These are phyloP conservation scores for Limnephilus lunatus DNA, from an alignment of 2,888 invertebrate species.

Conservation along the genomic window DNA sequence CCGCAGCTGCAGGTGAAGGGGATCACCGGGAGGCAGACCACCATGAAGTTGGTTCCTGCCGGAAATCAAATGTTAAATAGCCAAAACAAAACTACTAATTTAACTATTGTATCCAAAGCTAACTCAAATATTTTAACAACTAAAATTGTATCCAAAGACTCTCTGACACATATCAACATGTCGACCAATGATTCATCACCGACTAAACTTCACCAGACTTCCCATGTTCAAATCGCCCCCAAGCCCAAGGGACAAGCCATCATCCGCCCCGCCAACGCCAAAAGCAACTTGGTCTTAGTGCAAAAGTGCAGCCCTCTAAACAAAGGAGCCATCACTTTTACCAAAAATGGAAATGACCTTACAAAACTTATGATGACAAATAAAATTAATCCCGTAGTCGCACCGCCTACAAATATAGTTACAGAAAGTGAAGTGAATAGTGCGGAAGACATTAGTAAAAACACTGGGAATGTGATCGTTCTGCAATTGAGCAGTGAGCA, in stretches of 20 bases:
- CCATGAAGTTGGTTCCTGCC: conserved; percentile 75
- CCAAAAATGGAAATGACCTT: conserved; percentile 75
- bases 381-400: conserved; percentile 74
- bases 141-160: conserved; percentile 62
- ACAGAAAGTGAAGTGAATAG: conserved; percentile 54
- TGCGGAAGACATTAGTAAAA: conserved; percentile 67
- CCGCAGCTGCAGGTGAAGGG: conserved; percentile 76
- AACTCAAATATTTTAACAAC: conserved; percentile 62
- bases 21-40: conserved; percentile 70
- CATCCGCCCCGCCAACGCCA: conserved; percentile 72
- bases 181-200: conserved; percentile 44
- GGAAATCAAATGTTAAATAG: conserved; percentile 70
- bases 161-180: conserved; percentile 53
- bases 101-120: conserved; percentile 71
- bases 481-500: conserved; percentile 76
- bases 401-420: conserved; percentile 63
- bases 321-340: conserved; percentile 73
- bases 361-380: conserved; percentile 77
- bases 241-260: conserved; percentile 70
- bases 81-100: conserved; percentile 68
- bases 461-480: conserved; percentile 74
- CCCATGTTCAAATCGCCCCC: conserved; percentile 61
- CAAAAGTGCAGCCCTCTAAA: conserved; percentile 78
- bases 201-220: conserved; percentile 48
- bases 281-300: conserved; percentile 80